Evolutionary conservation across 2,888 invertebrate species (phyloP).

Genomic region (Aspidiotus destructor): DNA sequence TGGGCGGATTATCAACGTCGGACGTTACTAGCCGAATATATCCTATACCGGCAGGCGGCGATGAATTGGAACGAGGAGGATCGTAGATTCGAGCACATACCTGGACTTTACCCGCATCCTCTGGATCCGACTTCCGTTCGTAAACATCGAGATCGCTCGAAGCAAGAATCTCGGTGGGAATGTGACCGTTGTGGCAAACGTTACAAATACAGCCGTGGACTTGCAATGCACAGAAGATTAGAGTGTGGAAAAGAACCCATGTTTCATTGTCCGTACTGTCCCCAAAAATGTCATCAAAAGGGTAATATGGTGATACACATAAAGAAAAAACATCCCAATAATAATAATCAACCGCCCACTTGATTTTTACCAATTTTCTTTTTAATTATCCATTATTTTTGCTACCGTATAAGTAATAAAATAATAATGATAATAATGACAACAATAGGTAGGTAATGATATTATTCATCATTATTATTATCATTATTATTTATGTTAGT

Average conservation of each 20-base stretch:
- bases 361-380: background rate
- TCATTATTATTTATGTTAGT: too few species aligned
- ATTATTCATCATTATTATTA: too few species aligned
- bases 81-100: slow-evolving; percentile 35
- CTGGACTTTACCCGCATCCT: slow-evolving; percentile 35
- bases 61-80: slow-evolving; percentile 35
- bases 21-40: slow-evolving; percentile 34
- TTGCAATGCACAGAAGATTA: slow-evolving; percentile 41
- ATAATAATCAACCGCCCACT: slow-evolving; percentile 25
- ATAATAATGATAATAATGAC: too few species aligned
- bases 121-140: slow-evolving; percentile 35
- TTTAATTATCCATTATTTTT: background rate
- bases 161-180: slow-evolving; percentile 35
- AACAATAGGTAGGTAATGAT: too few species aligned
- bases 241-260: slow-evolving; percentile 44
- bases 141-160: slow-evolving; percentile 35
- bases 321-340: slow-evolving; percentile 36
- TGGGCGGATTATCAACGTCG: slow-evolving; percentile 35
- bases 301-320: slow-evolving; percentile 37
- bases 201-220: slow-evolving; percentile 37
- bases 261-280: slow-evolving; percentile 47
- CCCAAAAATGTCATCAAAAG: slow-evolving; percentile 38
- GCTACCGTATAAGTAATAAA: background rate
- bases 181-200: slow-evolving; percentile 37
- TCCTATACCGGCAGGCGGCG: slow-evolving; percentile 34